Percentiles rank a stretch among this genome's conserved stretches.
Evolutionary conservation across 2,888 invertebrate genomes (phyloP).

Genomic region (Furcula furcula): DNA sequence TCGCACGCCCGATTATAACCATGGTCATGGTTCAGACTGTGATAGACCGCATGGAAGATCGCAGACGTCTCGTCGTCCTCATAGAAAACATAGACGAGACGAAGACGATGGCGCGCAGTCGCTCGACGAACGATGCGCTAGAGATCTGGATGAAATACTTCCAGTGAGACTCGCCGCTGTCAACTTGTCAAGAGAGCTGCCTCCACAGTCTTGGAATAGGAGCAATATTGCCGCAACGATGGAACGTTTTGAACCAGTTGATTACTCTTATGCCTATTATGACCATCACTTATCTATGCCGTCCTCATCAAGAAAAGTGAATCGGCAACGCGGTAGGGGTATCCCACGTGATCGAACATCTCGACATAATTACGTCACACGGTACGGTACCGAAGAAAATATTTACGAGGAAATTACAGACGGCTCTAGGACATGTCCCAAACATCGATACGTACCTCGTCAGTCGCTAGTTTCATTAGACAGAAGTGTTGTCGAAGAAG

Average conservation of each 20-base stretch:
- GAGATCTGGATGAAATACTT: slow-evolving; percentile 76
- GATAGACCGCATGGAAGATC: slow-evolving; percentile 62
- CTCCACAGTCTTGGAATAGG: slow-evolving; percentile 82
- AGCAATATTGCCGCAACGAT: slow-evolving; percentile 85
- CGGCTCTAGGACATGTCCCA: slow-evolving; percentile 77
- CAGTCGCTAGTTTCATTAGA: slow-evolving; percentile 86
- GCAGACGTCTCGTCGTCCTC: slow-evolving; percentile 63
- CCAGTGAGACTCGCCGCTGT: slow-evolving; percentile 76
- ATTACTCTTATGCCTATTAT: slow-evolving; percentile 93
- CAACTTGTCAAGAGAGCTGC: slow-evolving; percentile 65
- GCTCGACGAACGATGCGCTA: slow-evolving; percentile 72
- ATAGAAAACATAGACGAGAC: slow-evolving; percentile 62
- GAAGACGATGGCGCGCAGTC: slow-evolving; percentile 75
- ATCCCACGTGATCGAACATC: slow-evolving; percentile 67
- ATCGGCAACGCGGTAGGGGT: slow-evolving; percentile 68
- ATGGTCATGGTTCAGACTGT: slow-evolving; percentile 63
- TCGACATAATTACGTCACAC: slow-evolving; percentile 87
- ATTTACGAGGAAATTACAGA: slow-evolving; percentile 91
- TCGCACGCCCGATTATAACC: slow-evolving; percentile 71
- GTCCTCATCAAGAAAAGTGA: slow-evolving; percentile 70
- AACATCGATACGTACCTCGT: slow-evolving; percentile 72
- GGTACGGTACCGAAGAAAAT: slow-evolving; percentile 92
- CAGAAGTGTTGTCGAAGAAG: slow-evolving; percentile 90
- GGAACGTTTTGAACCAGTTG: slow-evolving; percentile 85
- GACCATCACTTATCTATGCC: slow-evolving; percentile 87